Evolutionary conservation across 2,888 invertebrate species (phyloP).

Genomic region (Crioceris asparagi): DNA sequence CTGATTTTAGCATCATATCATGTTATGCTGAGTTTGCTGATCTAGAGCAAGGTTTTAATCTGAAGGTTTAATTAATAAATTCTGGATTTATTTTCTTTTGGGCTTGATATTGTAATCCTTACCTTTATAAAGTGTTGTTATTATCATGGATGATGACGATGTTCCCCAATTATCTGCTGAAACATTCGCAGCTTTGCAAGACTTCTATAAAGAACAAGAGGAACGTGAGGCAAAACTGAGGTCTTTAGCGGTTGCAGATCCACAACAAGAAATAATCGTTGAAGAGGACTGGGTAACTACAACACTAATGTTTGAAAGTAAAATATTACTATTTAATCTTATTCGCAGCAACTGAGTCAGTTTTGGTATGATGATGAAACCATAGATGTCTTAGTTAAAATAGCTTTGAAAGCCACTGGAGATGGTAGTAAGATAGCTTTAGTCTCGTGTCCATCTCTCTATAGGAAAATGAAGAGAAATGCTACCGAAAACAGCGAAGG

Average conservation of each 20-base stretch:
- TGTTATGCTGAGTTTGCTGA: too few species aligned
- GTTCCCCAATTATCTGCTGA: conserved; percentile 54
- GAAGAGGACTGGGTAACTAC: conserved; percentile 71
- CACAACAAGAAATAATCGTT: conserved; percentile 48
- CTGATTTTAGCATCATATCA: too few species aligned
- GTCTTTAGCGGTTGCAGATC: conserved; percentile 24
- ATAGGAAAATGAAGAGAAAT: conserved; percentile 50
- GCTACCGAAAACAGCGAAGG: conserved; percentile 25
- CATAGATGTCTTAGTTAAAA: conserved; percentile 56
- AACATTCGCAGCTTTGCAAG: conserved; percentile 62
- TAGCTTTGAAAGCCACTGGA: conserved; percentile 47
- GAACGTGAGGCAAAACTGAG: conserved; percentile 47
- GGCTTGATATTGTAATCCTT: too few species aligned
- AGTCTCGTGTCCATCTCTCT: conserved; percentile 82
- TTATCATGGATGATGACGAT: conserved; percentile 53
- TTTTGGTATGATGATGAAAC: conserved; percentile 92
- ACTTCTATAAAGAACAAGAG: conserved; percentile 64
- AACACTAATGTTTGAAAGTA: background rate
- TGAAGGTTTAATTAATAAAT: too few species aligned
- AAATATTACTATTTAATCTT: background rate
- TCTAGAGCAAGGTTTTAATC: too few species aligned
- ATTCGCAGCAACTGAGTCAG: conserved; percentile 82
- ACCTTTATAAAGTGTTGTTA: too few species aligned
- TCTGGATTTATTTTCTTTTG: too few species aligned
- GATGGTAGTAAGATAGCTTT: conserved; percentile 60